A percentile compares a stretch with the other conserved stretches of the same genome.
Evolutionary conservation across 2,797 vertebrate species (phyloP).

Genomic region (Synaphobranchus kaupii): DNA sequence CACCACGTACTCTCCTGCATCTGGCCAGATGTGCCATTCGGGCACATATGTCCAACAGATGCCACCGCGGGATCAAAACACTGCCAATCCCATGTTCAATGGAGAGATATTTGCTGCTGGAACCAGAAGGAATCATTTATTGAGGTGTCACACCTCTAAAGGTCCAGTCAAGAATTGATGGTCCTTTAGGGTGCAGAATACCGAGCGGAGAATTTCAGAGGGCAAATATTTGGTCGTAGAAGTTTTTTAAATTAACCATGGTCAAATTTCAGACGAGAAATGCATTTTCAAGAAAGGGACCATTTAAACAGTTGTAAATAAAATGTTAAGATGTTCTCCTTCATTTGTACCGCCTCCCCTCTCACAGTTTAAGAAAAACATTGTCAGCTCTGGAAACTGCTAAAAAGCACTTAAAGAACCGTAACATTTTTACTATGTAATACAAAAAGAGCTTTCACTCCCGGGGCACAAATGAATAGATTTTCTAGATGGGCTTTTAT

Average conservation of each 20-base stretch:
- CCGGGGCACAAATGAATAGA: background rate
- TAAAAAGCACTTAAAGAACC: background rate
- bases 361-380: background rate
- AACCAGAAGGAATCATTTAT: constrained; percentile 79
- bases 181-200: background rate
- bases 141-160: constrained; percentile 30
- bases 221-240: background rate
- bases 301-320: background rate
- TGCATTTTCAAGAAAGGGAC: background rate
- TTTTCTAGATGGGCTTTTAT: constrained; percentile 29
- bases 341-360: background rate
- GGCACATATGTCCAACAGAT: constrained; percentile 58
- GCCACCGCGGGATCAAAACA: constrained; percentile 68
- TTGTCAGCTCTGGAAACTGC: constrained; percentile 10
- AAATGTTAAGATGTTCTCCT: background rate
- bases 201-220: background rate
- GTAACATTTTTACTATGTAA: background rate
- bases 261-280: background rate
- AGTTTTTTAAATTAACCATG: background rate
- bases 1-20: constrained; percentile 88
- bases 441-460: background rate
- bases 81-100: constrained; percentile 73
- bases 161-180: background rate
- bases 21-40: constrained; percentile 84
- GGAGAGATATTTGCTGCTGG: constrained; percentile 81